Base-by-base conservation (phyloP, 2,113 vertebrate species). In the Ursus arctos region DNA sequence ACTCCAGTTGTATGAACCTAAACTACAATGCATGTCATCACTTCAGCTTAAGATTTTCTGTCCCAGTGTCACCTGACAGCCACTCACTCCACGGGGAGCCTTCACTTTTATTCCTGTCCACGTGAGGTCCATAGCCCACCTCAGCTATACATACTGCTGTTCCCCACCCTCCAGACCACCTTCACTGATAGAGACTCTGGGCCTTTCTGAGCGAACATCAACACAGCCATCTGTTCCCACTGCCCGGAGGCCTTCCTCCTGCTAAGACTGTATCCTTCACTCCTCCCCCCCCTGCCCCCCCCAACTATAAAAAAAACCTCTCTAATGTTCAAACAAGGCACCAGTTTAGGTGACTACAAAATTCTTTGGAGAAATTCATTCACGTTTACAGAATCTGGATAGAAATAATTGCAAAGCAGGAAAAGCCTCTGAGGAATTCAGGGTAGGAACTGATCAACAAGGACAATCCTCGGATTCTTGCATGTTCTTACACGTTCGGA, bases 311-410 rank as follows among this genome's bases (percentile, higher is more conserved):
- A 33, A 47, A 33, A 47, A 18, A 16, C 1, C 7, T 83, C 69
- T 49, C n/a, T 36, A 28, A 49, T 55, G 2, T 40, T 43, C 5
- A 92, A 53, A 53, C 13, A 71, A 9, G 14, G 14, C 0, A 61
- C 8, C 7, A 31, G 3, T 87, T 72, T 43, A 88, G 22, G 11
- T 71, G 4, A 80, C 2, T 47, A 7, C 2, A 77, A 31, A 80
- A 53, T 22, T 91, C 6, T 90, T 63, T 47, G 40, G 15, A 93
- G 51, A 82, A 88, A 91, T 51, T 74, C 65, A 74, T 79, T 94
- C 82, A 55, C 67, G 16, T 74, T 69, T 84, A 63, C 51, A 40
- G 26, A 91, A 63, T 81, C n/a, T 91, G 9, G 18, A 57, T 36
- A 91, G 47, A 91, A 80, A 88, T 94, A 19, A 79, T 40, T 93